These are phyloP conservation scores for Pectinophora gossypiella DNA, from an alignment of 1,140 invertebrate genomes.

Conservation along the genomic window DNA sequence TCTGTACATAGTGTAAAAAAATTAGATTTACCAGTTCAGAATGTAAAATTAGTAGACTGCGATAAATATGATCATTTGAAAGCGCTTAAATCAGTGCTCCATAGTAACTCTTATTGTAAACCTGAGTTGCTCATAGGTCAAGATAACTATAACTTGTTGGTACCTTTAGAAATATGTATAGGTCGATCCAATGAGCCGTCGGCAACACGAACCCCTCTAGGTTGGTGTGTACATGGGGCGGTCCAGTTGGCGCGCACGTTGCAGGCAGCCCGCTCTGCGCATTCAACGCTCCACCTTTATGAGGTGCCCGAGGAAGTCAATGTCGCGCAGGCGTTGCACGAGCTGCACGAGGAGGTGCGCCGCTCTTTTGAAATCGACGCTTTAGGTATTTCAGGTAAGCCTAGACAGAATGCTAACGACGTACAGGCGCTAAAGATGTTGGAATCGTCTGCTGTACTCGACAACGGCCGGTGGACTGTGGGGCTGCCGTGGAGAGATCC, in stretches of 20 bases:
- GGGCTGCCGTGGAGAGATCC: slow-evolving; percentile 3
- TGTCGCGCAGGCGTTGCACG: slow-evolving; percentile 3
- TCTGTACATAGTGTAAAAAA: slow-evolving; percentile 15
- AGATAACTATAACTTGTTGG: slow-evolving; percentile 18
- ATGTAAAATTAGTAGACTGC: slow-evolving; percentile 3
- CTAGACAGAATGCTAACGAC: not conserved
- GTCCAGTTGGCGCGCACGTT: not conserved
- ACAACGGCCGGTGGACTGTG: slow-evolving; percentile 1
- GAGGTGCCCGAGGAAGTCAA: not conserved
- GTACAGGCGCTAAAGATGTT: not conserved
- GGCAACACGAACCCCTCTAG: slow-evolving; percentile 15
- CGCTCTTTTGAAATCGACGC: not conserved
- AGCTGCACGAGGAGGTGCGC: slow-evolving; percentile 4
- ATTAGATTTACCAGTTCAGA: slow-evolving; percentile 15
- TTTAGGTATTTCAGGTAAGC: not conserved
- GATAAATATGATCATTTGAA: slow-evolving; percentile 9
- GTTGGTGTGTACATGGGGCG: slow-evolving; percentile 18
- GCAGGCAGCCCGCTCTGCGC: not conserved
- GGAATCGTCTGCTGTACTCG: not conserved
- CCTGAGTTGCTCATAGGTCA: slow-evolving; percentile 20
- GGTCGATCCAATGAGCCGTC: slow-evolving; percentile 14
- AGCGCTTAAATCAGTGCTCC: slow-evolving; percentile 10
- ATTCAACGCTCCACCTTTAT: slow-evolving; percentile 1
- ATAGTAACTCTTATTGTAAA: slow-evolving; percentile 1
- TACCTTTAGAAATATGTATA: slow-evolving; percentile 8